Percentiles rank a stretch among this genome's conserved stretches.
Conservation (phyloP, 1,140 invertebrate species). For the Brachionus asplanchnoidis region DNA sequence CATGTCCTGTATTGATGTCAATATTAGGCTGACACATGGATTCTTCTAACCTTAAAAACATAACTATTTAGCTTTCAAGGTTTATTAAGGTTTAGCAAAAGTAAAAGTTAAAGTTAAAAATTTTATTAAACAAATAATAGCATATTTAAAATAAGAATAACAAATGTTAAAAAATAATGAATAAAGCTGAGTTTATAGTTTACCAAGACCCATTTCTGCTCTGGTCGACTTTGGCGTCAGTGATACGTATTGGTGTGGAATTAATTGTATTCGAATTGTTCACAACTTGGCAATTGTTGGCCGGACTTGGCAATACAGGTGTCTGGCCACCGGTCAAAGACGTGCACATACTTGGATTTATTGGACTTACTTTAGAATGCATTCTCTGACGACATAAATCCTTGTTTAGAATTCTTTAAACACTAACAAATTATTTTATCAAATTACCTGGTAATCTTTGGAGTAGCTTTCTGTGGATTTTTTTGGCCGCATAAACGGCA, state of each 20-base stretch:
- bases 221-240: neutral
- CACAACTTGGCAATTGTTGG: neutral
- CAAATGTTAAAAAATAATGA: constrained; percentile 22
- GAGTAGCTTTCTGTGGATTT: neutral
- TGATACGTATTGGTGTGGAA: constrained; percentile 17
- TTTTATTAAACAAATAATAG: neutral
- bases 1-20: constrained; percentile 98
- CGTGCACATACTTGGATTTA: neutral
- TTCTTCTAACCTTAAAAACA: constrained; percentile 65
- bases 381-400: constrained; percentile 29
- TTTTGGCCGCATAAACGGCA: neutral
- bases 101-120: neutral
- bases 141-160: constrained; percentile 2
- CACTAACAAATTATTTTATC: neutral
- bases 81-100: neutral
- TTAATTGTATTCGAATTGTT: neutral
- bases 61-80: neutral
- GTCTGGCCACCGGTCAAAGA: neutral
- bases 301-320: neutral
- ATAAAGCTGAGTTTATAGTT: neutral
- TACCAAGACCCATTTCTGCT: neutral
- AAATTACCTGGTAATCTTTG: neutral
- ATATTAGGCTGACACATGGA: constrained; percentile 82
- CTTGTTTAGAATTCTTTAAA: constrained; percentile 3
- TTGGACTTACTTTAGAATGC: constrained; percentile 16